Percentiles rank a stretch among this genome's conserved stretches.
Evolutionary conservation across 2,113 vertebrate species (phyloP).

Genomic region (Scatophagus argus): DNA sequence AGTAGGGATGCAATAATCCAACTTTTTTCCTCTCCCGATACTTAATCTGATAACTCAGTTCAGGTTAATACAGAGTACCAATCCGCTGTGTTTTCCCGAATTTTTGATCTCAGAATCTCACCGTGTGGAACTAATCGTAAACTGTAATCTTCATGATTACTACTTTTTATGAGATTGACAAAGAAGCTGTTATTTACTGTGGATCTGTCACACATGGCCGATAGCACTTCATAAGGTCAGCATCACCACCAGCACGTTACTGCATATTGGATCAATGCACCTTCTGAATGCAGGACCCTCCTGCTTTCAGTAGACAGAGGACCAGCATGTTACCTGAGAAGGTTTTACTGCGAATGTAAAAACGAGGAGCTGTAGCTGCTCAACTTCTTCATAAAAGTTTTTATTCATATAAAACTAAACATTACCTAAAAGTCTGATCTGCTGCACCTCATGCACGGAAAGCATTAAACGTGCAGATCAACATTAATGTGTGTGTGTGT

Average conservation of each 20-base stretch:
- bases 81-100: too few relatives aligned
- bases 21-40: background rate
- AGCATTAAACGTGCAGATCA: slow-evolving; percentile 23
- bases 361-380: background rate
- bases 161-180: background rate
- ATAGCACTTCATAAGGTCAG: too few relatives aligned
- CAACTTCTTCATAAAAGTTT: background rate
- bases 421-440: background rate
- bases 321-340: background rate
- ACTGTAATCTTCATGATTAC: too few relatives aligned
- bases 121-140: background rate
- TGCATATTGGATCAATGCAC: background rate
- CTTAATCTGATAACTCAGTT: background rate
- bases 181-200: background rate
- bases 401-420: background rate
- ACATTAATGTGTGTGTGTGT: slow-evolving; percentile 38
- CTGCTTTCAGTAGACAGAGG: background rate
- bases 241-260: background rate
- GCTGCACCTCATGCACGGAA: background rate
- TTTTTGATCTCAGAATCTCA: background rate
- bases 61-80: background rate
- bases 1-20: background rate
- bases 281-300: background rate
- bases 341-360: background rate
- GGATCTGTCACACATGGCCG: background rate